Percentiles rank a stretch among this genome's conserved stretches.
These are phyloP conservation scores for Coenonympha glycerion DNA, from an alignment of 2,888 invertebrate genomes.

Conservation along the genomic window DNA sequence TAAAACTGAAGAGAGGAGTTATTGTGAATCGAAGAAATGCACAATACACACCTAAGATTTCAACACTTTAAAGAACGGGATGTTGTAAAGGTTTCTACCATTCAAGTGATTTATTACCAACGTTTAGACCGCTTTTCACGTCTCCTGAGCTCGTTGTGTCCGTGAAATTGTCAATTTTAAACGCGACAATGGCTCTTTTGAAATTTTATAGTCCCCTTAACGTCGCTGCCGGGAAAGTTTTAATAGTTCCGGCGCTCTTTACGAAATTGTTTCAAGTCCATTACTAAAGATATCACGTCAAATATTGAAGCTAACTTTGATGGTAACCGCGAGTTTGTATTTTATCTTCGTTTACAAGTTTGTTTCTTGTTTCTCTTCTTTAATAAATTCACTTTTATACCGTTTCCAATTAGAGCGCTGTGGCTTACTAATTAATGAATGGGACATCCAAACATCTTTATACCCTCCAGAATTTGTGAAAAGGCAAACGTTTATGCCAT, in stretches of 20 bases:
- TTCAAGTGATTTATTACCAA: background rate
- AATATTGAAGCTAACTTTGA: slow-evolving; percentile 4
- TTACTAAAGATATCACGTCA: slow-evolving; percentile 8
- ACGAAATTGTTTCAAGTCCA: slow-evolving; percentile 7
- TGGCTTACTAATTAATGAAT: no score
- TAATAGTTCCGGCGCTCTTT: slow-evolving; percentile 6
- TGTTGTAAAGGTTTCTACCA: no score
- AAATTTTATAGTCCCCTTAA: slow-evolving; percentile 6
- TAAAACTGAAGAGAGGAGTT: no score
- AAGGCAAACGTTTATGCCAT: no score
- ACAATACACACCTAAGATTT: no score
- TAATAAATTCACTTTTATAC: background rate
- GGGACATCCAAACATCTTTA: no score
- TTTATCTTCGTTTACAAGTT: background rate
- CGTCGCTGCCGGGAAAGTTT: background rate
- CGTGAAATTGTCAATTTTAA: background rate
- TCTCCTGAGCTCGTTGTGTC: background rate
- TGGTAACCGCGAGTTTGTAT: background rate
- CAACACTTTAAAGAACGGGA: no score
- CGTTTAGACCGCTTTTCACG: background rate
- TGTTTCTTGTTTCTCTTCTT: background rate
- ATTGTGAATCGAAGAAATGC: no score
- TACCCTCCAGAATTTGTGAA: no score
- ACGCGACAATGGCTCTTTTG: background rate
- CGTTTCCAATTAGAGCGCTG: background rate